Evolutionary conservation across 2,888 invertebrate genomes (phyloP), one percentile per base, ranked within the genome.

Genomic region (Andrena flavipes): DNA sequence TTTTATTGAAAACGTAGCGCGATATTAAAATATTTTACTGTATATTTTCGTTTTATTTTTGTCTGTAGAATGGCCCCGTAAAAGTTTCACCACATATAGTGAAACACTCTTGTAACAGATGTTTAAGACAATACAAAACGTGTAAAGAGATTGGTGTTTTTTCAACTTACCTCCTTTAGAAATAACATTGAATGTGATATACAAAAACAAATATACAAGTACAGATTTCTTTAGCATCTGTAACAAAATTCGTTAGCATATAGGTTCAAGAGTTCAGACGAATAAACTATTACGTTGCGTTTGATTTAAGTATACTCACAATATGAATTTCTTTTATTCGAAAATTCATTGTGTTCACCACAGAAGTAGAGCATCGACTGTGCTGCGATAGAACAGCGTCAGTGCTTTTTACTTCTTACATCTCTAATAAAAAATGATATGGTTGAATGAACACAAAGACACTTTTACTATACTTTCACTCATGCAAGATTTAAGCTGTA

Each of bases 391-490:
- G 30, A 70, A 8, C n/a, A 42, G 7, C 3, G 30, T 8, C 13
- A 13, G 35, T 33, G 51, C 20, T 13, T 74, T 65, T 51, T 76
- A 82, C 65, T 71, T 54, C 56, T 6, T 35, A 20, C 10, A n/a
- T 51, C 48, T 56, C 48, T 56, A 56, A 60, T 29, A 83, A 86
- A 77, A 83, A 83, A 60, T 71, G n/a, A 7, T 51, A 80, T n/a
- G 84, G 69, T 59, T 63, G 70, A 84, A 54, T 33, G 73, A 59
- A 59, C n/a, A 33, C 20, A 56, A 29, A 13, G 54, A 20, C 3
- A 48, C 63, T 68, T 79, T 75, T 67, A 56, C 42, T 60, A 42
- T 1, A 49, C 85, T 87, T 87, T 87, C 85, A 20, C 85, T 79
- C 20, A 8, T 51, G 48, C 6, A 20, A 42, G 48, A 70, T 60